These are phyloP conservation scores for Pollachius pollachius DNA, from an alignment of 2,113 vertebrate species.

Conservation along the genomic window DNA sequence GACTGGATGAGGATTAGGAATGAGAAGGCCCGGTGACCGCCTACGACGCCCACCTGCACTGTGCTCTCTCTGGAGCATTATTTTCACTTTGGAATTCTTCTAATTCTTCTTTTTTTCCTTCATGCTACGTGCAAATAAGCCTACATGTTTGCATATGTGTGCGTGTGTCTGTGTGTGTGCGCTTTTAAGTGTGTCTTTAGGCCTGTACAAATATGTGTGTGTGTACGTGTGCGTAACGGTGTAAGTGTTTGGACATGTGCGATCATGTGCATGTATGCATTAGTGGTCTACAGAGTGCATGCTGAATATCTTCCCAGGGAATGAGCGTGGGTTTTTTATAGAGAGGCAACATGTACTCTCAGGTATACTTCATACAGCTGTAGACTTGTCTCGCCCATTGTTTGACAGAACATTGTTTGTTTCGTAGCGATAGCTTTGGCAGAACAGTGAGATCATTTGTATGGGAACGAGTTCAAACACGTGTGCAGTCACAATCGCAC, in stretches of 20 bases:
- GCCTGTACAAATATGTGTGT: background rate
- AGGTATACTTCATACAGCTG: constrained; percentile 55
- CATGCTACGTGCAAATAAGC: constrained; percentile 15
- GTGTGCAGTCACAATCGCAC: constrained; percentile 62
- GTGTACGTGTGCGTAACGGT: constrained; percentile 18
- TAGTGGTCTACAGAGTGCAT: constrained; percentile 8
- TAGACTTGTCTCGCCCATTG: constrained; percentile 66
- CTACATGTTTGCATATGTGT: constrained; percentile 5
- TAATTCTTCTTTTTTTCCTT: no score
- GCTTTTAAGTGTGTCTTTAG: background rate
- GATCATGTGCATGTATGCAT: background rate
- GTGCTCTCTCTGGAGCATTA: constrained; percentile 16
- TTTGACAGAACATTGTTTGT: constrained; percentile 66
- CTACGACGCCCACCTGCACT: constrained; percentile 34
- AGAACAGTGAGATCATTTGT: constrained; percentile 51
- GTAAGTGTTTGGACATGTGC: constrained; percentile 13
- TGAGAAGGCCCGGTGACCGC: constrained; percentile 59
- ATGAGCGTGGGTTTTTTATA: constrained; percentile 43
- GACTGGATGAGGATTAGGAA: constrained; percentile 76
- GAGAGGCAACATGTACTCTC: constrained; percentile 49
- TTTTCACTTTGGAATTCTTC: background rate
- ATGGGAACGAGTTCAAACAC: constrained; percentile 68
- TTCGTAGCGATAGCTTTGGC: constrained; percentile 62
- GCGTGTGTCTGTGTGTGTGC: constrained; percentile 10
- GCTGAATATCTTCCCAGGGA: constrained; percentile 25